A percentile compares a stretch with the other conserved stretches of the same genome.
These are phyloP conservation scores for Listrodromus nycthemerus DNA, from an alignment of 2,888 invertebrate genomes.

Conservation along the genomic window DNA sequence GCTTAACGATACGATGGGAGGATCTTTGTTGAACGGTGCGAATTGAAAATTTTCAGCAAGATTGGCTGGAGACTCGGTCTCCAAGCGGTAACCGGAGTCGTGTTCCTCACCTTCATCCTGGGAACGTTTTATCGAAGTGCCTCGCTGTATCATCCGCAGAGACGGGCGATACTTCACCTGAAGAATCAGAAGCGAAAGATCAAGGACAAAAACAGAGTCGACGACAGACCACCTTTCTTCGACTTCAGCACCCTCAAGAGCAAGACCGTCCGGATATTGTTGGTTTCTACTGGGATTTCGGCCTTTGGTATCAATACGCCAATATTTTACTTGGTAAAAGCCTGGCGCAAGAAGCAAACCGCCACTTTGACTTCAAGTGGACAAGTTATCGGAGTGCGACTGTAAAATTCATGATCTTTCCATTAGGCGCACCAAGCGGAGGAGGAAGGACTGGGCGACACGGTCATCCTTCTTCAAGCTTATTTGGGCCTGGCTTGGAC, in stretches of 20 bases:
- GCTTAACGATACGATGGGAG: conserved; percentile 18
- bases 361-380: too few species aligned
- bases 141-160: conserved; percentile 94
- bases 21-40: conserved; percentile 55
- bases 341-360: too few species aligned
- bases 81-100: conserved; percentile 93
- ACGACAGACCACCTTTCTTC: conserved; percentile 93
- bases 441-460: conserved; percentile 89
- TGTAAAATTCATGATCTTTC: neutral
- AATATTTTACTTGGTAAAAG: conserved; percentile 90
- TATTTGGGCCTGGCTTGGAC: conserved; percentile 94
- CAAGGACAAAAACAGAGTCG: conserved; percentile 91
- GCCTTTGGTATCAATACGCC: conserved; percentile 95
- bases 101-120: conserved; percentile 93
- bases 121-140: conserved; percentile 95
- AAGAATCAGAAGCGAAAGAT: conserved; percentile 95
- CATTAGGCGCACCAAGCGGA: conserved; percentile 90
- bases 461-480: conserved; percentile 89
- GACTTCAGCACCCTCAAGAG: conserved; percentile 94
- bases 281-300: conserved; percentile 92
- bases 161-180: conserved; percentile 94
- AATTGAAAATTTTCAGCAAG: conserved; percentile 86
- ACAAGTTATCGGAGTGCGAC: neutral
- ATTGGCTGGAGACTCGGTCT: conserved; percentile 93
- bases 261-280: conserved; percentile 92